Base-by-base conservation (phyloP, 1,140 invertebrate species). In the Leptinotarsa texana region DNA sequence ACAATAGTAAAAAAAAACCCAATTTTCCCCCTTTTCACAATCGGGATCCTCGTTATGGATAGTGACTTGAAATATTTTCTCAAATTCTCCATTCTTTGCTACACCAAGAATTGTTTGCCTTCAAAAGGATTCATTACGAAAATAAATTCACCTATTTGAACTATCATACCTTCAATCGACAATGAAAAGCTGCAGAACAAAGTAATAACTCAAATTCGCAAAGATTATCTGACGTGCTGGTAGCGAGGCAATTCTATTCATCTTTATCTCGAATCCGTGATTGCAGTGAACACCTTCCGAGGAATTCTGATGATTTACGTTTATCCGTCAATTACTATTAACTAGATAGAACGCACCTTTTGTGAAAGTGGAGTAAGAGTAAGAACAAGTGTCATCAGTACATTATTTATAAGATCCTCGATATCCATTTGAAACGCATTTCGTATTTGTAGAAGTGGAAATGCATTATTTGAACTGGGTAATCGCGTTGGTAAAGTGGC, bases 341-440 rank as follows among this genome's bases (percentile, higher is more conserved):
- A 57, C 51, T 57, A 57, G 51, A 18, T 18, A 57, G 51, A 57
- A 57, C 51, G 51, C 51, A 57, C 51, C 51, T 57, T 57, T 57
- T 57, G 51, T 57, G 51, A 57, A 57, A 57, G 51, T 57, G 51
- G 51, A 57, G 51, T 57, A 57, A 57, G 51, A 57, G 51, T 57
- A 57, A 57, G 51, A 57, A 57, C 51, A 57, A 57, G 51, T 57
- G 51, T 57, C 51, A 57, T 57, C 51, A 18, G 51, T 17, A n/a
- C 51, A 57, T 57, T 57, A 57, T 57, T 57, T 57, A 57, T 57
- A 8, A 57, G 51, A n/a, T 17, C 51, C 17, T 57, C 2, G 51
- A 57, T 57, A 57, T 57, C 51, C 51, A 57, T 3, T 57, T 57
- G 2, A 57, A 57, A 57, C 33, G n/a, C 51, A 57, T 57, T 57